Base-by-base conservation (phyloP, 2,113 vertebrate species). In the Sapayoa aenigma region DNA sequence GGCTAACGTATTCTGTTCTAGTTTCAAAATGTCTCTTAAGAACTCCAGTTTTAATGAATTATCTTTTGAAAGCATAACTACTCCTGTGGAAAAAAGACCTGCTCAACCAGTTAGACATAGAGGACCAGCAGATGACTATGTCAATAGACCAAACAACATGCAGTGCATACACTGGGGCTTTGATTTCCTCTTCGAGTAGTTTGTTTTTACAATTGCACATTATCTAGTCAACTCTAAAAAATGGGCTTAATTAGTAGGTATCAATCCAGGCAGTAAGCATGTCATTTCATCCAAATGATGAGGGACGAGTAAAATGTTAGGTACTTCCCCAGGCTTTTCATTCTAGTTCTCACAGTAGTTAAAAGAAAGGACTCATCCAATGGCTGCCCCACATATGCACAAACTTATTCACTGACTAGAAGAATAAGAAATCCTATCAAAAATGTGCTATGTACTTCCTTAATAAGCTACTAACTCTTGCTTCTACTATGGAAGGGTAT, bases 31-130 rank as follows among this genome's bases (percentile, higher is more conserved):
- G 33, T 39, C 60, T 93, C 76, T 63, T 59, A 72, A 80, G 52
- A 93, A 81, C 47, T 96, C 62, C 49, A 73, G 65, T 25, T 93
- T 93, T 89, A 94, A 85, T 80, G 59, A 91, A 90, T 73, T 95
- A 75, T 59, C 83, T 94, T 94, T 81, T 96, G 90, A 96, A 94
- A 88, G 72, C 31, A 1, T 92, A 94, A 77, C 86, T 72, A 49
- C 80, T 90, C 25, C 76, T 0, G 23, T 89, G 91, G 73, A 96
- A 93, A 83, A 90, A 94, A 94, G 95, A 93, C 87, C 60, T 94
- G 96, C 66, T 84, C 76, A 93, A 89, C 92, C 94, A 97, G 92
- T 90, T 37, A 94, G 86, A 72, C 94, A 74, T 1, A 94, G 73
- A 95, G 62, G 92, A 84, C 73, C 83, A 76, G 68, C 0, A 90